Evolutionary conservation across 2,113 vertebrate genomes (phyloP).

Genomic region (Paradoxurus hermaphroditus): DNA sequence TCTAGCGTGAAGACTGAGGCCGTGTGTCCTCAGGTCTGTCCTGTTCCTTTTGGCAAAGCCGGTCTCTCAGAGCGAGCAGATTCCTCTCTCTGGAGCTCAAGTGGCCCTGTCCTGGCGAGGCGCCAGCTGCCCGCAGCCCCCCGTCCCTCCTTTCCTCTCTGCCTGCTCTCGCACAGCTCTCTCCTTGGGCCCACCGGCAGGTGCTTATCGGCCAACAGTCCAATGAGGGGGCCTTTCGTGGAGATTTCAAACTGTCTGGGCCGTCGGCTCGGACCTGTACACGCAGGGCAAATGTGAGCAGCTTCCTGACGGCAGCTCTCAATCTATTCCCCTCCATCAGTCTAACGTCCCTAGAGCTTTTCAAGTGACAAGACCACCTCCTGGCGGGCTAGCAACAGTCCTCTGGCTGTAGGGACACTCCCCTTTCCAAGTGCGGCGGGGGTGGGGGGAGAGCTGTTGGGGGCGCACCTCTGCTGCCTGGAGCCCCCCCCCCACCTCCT

Average conservation of each 20-base stretch:
- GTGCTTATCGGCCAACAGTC: neutral
- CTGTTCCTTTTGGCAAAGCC: neutral
- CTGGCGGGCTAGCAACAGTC: neutral
- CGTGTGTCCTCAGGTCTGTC: fast-evolving
- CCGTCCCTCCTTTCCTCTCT: neutral
- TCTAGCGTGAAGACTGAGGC: neutral
- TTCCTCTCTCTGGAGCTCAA: neutral
- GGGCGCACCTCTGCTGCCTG: neutral
- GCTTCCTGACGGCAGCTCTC: neutral
- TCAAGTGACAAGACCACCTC: neutral
- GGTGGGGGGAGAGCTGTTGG: neutral
- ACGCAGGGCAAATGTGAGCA: neutral
- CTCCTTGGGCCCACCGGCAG: neutral
- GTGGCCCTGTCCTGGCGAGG: neutral
- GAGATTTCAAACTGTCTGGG: neutral
- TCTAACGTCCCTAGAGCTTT: neutral
- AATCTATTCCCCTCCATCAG: neutral
- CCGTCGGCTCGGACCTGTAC: neutral
- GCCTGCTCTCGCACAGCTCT: fast-evolving
- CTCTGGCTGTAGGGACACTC: neutral
- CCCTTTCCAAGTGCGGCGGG: neutral
- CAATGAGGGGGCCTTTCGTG: neutral
- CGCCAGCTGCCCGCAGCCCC: neutral
- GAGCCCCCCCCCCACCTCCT: too few relatives aligned
- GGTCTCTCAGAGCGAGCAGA: neutral